Base-by-base conservation (phyloP, 1,140 invertebrate species). In the Drosophila erecta region DNA sequence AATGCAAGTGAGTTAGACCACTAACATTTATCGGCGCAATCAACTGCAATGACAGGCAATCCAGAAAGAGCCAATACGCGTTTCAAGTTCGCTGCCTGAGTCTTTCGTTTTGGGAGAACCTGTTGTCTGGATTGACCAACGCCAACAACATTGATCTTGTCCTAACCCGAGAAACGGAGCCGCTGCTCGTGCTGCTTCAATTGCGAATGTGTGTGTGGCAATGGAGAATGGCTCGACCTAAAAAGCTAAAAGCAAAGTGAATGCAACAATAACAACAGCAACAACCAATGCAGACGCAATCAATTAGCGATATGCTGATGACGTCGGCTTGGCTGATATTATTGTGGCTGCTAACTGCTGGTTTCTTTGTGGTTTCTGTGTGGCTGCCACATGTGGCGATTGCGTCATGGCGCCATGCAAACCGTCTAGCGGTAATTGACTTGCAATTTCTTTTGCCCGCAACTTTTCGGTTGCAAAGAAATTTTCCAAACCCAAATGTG, bases 401-500 rank as follows among this genome's bases (percentile, higher is more conserved):
- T 87, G 79, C 84, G 84, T 86, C 81, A 86, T 76, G 83, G 81
- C 78, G 81, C 83, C 81, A 83, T 84, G 76, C 78, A 77, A 76
- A 81, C 81, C 83, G 81, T 74, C 81, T 86, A 81, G 43, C 75
- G 57, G 79, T 89, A 87, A 87, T 87, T 87, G 79, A 83, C 83
- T 87, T 83, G 83, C 83, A 87, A 87, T 87, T 87, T 87, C 83
- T 87, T 87, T 79, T 87, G 79, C 78, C 46, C 72, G 71, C 80
- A 79, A 72, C 76, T 64, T 84, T 79, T 84, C 57, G 80, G 80
- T 80, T 85, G 71, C 80, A 84, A 85, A 85, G 80, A 84, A 84
- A 84, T 84, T 84, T 76, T 64, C 57, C 71, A 81, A 72, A 61
- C 69, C 43, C 65, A 56, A 71, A 65, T 66, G 64, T 81, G 74